phyloP scores from a whole-genome alignment of 2,888 invertebrate genomes.

The Melinopterus prodromus region DNA sequence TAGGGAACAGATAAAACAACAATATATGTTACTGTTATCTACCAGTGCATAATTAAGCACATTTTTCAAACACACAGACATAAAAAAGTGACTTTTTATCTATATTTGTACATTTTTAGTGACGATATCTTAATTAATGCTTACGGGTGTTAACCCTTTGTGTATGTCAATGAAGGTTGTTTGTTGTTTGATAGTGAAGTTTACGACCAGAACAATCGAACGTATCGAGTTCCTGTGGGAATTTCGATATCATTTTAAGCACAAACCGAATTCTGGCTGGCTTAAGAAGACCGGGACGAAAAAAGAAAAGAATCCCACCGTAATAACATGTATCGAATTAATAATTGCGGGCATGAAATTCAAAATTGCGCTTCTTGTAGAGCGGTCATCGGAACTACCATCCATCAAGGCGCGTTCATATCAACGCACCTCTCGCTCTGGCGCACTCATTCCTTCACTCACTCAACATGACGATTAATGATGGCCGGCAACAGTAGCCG shows the following conservation, averaged over 20 bases:
- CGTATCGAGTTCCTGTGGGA: too few species aligned
- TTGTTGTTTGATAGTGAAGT: too few species aligned
- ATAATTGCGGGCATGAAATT: slow-evolving; percentile 61
- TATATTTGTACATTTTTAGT: not conserved
- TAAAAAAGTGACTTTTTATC: not conserved
- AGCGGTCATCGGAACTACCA: slow-evolving; percentile 25
- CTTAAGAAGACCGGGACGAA: slow-evolving; percentile 35
- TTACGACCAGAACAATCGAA: not conserved
- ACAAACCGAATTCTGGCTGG: not conserved
- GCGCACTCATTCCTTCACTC: slow-evolving; percentile 45
- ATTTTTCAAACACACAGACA: not conserved
- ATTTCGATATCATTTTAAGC: slow-evolving; percentile 5
- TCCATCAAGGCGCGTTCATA: slow-evolving; percentile 14
- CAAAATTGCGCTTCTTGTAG: slow-evolving; percentile 55
- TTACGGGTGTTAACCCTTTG: too few species aligned
- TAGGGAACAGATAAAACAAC: not conserved
- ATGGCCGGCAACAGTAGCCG: slow-evolving; percentile 53
- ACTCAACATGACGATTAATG: slow-evolving; percentile 53
- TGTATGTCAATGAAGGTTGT: too few species aligned
- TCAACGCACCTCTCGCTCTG: slow-evolving; percentile 38
- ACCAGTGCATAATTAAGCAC: not conserved
- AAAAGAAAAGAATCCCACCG: slow-evolving; percentile 43
- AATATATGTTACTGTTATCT: not conserved
- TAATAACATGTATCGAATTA: slow-evolving; percentile 58
- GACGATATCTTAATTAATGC: too few species aligned